Percentiles rank a stretch among this genome's conserved stretches.
Evolutionary conservation across 2,888 invertebrate genomes (phyloP).

Genomic region (Plagodis dolabraria): DNA sequence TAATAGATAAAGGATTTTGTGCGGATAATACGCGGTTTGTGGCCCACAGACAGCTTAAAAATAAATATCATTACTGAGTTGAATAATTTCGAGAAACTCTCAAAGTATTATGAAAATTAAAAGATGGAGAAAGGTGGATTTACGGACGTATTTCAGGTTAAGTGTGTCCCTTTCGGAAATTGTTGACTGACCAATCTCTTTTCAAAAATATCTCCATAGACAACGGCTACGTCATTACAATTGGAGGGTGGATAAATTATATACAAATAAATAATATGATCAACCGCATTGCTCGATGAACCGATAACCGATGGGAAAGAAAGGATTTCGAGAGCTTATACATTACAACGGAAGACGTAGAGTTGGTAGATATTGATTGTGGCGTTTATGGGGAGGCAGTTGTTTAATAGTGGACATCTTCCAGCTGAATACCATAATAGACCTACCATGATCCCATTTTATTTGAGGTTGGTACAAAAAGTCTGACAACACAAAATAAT

Average conservation of each 20-base stretch:
- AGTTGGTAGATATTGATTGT: too few relatives aligned
- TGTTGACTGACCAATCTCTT: conserved; percentile 27
- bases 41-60: conserved; percentile 9
- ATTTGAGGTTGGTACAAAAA: too few relatives aligned
- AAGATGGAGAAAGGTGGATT: conserved; percentile 22
- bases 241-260: conserved; percentile 9
- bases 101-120: conserved; percentile 24
- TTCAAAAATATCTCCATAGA: conserved; percentile 3
- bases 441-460: too few relatives aligned
- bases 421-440: too few relatives aligned
- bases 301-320: too few relatives aligned
- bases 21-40: conserved; percentile 4
- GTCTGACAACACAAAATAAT: too few relatives aligned
- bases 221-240: neutral
- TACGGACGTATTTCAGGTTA: conserved; percentile 29
- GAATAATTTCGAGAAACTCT: conserved; percentile 16
- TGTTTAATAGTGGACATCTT: too few relatives aligned
- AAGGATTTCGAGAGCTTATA: too few relatives aligned
- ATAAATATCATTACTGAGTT: conserved; percentile 15
- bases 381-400: too few relatives aligned
- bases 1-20: neutral
- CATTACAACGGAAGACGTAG: too few relatives aligned
- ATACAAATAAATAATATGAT: conserved; percentile 18
- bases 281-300: neutral
- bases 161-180: conserved; percentile 31